These are phyloP conservation scores for Pteropus rufus DNA, from an alignment of 2,797 vertebrate genomes.

Conservation along the genomic window DNA sequence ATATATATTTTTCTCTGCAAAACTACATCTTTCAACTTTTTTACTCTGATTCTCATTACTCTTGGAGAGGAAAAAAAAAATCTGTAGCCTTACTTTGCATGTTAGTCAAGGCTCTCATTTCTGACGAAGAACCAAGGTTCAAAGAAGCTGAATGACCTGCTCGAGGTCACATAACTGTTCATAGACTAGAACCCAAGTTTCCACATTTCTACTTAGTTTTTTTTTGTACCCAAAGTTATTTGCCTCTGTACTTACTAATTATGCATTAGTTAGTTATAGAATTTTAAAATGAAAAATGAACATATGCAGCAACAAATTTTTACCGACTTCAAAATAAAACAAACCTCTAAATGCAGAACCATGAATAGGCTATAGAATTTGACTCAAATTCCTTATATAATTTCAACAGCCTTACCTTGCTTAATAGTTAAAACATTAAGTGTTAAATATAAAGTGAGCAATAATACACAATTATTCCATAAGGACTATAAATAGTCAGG, in stretches of 20 bases:
- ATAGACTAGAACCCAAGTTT: not conserved
- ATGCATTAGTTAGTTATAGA: conserved; percentile 11
- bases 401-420: conserved; percentile 52
- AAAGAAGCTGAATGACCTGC: not conserved
- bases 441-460: conserved; percentile 43
- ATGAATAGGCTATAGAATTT: conserved; percentile 49
- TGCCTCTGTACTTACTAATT: not conserved
- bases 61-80: not conserved
- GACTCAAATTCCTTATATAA: conserved; percentile 52
- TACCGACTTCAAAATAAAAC: conserved; percentile 49
- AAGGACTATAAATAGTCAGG: conserved; percentile 54
- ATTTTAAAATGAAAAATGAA: conserved; percentile 66
- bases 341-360: conserved; percentile 45
- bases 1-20: not conserved
- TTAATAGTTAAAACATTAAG: conserved; percentile 59
- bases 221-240: conserved; percentile 35
- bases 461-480: conserved; percentile 38
- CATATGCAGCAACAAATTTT: conserved; percentile 18
- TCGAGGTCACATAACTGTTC: not conserved
- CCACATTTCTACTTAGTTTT: not conserved
- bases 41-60: not conserved
- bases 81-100: not conserved
- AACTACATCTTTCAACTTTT: not conserved
- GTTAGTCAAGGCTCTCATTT: not conserved
- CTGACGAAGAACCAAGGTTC: not conserved